phyloP scores from a whole-genome alignment of 2,113 vertebrate genomes.

The Charina bottae region DNA sequence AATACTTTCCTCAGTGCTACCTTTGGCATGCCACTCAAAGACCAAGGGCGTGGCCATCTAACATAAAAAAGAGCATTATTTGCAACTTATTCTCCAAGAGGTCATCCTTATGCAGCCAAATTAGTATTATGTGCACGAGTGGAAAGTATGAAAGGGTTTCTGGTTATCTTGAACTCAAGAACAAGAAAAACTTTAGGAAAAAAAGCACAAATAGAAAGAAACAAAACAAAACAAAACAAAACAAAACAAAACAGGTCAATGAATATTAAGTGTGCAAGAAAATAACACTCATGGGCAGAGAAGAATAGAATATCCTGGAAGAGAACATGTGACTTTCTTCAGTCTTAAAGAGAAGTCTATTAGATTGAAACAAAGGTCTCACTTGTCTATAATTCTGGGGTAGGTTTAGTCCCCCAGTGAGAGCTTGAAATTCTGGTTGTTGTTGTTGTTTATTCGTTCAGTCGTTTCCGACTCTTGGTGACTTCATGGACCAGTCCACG shows the following conservation, averaged over 20 bases:
- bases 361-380: neutral
- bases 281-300: neutral
- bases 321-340: neutral
- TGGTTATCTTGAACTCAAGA: neutral
- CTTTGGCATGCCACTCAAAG: neutral
- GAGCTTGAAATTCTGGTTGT: too few species aligned
- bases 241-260: neutral
- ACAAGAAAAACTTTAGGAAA: neutral
- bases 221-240: neutral
- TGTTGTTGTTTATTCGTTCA: too few species aligned
- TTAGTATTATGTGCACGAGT: neutral
- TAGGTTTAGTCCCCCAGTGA: neutral
- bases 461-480: too few species aligned
- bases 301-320: neutral
- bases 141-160: neutral
- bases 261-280: neutral
- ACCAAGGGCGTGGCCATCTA: neutral
- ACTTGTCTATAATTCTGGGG: neutral
- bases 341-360: neutral
- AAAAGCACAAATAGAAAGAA: neutral
- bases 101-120: neutral
- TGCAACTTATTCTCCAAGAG: neutral
- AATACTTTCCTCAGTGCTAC: neutral
- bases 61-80: neutral
- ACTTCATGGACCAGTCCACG: too few species aligned